Conservation (phyloP, 2,888 invertebrate genomes). For the Brachynemurus nebulosus region DNA sequence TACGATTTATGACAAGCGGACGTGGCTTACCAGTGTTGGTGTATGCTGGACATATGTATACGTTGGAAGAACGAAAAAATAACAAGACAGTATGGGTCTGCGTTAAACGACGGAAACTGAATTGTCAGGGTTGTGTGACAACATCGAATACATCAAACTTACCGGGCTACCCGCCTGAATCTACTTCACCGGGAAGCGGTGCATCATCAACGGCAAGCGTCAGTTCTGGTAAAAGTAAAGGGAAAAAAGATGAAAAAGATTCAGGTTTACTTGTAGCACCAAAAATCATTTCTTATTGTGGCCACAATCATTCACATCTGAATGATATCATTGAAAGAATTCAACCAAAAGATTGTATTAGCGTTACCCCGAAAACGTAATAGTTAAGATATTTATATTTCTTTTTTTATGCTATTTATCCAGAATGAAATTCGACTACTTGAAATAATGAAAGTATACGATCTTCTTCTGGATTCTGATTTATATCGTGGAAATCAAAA, state of each 20-base stretch:
- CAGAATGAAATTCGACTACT: too few species aligned
- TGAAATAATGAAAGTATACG: too few species aligned
- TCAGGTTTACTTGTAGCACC: not conserved
- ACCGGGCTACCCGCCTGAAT: not conserved
- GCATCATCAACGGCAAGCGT: not conserved
- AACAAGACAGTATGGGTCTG: slow-evolving; percentile 9
- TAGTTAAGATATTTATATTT: too few species aligned
- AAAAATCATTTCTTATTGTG: slow-evolving; percentile 8
- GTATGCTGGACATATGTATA: slow-evolving; percentile 9
- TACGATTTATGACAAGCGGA: slow-evolving; percentile 8
- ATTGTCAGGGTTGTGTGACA: slow-evolving; percentile 8
- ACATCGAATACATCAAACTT: not conserved
- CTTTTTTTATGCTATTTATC: too few species aligned
- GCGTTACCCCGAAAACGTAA: slow-evolving; percentile 8
- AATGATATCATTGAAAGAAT: slow-evolving; percentile 10
- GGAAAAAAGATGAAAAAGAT: slow-evolving; percentile 2
- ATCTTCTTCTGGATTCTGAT: too few species aligned
- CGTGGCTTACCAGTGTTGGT: slow-evolving; percentile 7
- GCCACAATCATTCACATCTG: slow-evolving; percentile 9
- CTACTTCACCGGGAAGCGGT: not conserved
- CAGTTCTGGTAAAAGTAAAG: slow-evolving; percentile 2
- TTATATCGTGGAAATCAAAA: too few species aligned
- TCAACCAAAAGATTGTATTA: slow-evolving; percentile 8
- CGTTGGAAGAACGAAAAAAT: slow-evolving; percentile 5
- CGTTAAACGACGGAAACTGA: slow-evolving; percentile 6